Evolutionary conservation across 2,888 invertebrate species (phyloP), one percentile per base, ranked within the genome.

Genomic region (Pteria penguin): DNA sequence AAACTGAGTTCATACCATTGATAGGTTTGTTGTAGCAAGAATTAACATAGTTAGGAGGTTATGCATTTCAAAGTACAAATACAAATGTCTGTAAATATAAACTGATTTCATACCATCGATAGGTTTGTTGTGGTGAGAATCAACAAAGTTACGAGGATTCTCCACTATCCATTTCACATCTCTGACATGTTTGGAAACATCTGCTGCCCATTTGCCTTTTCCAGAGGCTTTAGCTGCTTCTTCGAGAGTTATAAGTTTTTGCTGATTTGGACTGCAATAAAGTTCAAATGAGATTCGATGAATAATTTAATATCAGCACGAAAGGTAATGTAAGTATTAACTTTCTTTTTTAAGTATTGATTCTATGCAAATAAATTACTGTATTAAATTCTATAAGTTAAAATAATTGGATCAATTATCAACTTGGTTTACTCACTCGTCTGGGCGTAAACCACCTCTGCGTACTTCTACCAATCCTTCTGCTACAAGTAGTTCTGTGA

Each of bases 111-210:
- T 77, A 92, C 92, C 93, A 85, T 93, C 96, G 4, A 98, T 94
- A 0, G 97, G 97, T 90, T 97, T 96, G 52, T 96, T 95, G 79
- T 95, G 95, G 82, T 95, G 95, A 88, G 96, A 96, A 88, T 98
- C 97, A 2, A 98, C 96, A 93, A 95, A 95, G 67, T 94, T 94
- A 68, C 95, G 93, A n/a, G 95, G 94, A 90, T 97, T 97, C 18
- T 98, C 98, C 58, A 97, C 94, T 2, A 94, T 94, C 97, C 98
- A 98, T 90, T 96, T 96, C 82, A 98, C 95, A 83, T 97, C 95
- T 29, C 98, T 94, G 0, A 97, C 93, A 91, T 97, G 96, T 57
- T 95, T 82, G 62, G 83, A 78, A 27, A 77, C 76, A n/a, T 79
- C 84, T 4, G 80, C 78, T 52, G 80, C 88, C 93, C 93, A 93